Conservation (phyloP, 2,888 invertebrate genomes). For the Altica lythri region DNA sequence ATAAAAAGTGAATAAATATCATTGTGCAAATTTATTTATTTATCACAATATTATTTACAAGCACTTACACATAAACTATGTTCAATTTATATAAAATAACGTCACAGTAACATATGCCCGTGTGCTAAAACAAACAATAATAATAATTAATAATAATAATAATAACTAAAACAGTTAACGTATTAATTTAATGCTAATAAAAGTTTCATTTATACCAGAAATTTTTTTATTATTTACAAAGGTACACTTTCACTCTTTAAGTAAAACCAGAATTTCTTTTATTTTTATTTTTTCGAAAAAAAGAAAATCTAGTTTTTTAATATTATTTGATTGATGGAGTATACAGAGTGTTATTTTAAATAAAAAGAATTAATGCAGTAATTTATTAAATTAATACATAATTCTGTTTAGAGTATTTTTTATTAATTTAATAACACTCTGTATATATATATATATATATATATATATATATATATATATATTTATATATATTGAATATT, state of each 20-base stretch:
- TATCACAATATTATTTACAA: conserved; percentile 59
- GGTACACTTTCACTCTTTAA: conserved; percentile 22
- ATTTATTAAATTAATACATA: too few species aligned
- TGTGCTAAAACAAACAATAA: conserved; percentile 42
- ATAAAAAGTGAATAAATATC: too few species aligned
- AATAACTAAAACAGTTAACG: conserved; percentile 21
- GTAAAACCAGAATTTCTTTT: conserved; percentile 6
- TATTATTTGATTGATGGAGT: conserved; percentile 8
- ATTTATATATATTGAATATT: too few species aligned
- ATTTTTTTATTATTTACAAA: conserved; percentile 32
- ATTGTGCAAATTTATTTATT: conserved; percentile 56
- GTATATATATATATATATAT: too few species aligned
- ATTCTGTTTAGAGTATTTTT: too few species aligned
- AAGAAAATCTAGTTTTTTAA: background rate
- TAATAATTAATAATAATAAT: conserved; percentile 37
- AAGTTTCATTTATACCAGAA: conserved; percentile 37
- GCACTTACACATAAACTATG: conserved; percentile 55
- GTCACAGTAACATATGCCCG: conserved; percentile 47
- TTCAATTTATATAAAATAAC: conserved; percentile 52
- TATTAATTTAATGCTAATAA: conserved; percentile 39
- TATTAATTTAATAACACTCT: too few species aligned
- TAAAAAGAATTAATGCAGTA: too few species aligned
- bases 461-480: too few species aligned
- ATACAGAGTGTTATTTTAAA: background rate
- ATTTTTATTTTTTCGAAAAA: too few species aligned